These are phyloP conservation scores for Ariopsis seemanni DNA, from an alignment of 2,113 vertebrate species.

Conservation along the genomic window DNA sequence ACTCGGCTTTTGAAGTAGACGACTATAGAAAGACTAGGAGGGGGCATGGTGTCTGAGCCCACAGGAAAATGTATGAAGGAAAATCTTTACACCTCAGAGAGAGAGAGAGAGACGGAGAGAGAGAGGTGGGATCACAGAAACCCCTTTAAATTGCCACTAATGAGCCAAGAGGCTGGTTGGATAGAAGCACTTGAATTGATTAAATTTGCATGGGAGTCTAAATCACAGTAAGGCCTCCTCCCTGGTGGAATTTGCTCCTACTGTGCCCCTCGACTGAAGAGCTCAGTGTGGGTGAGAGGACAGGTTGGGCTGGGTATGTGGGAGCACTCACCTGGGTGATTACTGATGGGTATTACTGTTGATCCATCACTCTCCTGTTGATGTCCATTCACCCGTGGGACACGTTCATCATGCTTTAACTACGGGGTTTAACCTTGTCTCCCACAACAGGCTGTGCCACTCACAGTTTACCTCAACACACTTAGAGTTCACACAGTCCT, in stretches of 20 bases:
- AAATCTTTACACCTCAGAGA: slow-evolving; percentile 73
- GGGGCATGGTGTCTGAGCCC: slow-evolving; percentile 68
- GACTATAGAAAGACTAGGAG: slow-evolving; percentile 62
- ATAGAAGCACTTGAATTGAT: slow-evolving; percentile 81
- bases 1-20: slow-evolving; percentile 75
- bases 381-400: slow-evolving; percentile 62
- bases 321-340: slow-evolving; percentile 61
- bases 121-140: slow-evolving; percentile 72
- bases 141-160: slow-evolving; percentile 79
- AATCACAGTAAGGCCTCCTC: slow-evolving; percentile 73
- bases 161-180: slow-evolving; percentile 75
- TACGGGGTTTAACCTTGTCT: slow-evolving; percentile 74
- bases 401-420: slow-evolving; percentile 77
- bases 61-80: slow-evolving; percentile 71
- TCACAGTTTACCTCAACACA: not conserved
- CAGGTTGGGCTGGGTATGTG: slow-evolving; percentile 50
- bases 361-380: slow-evolving; percentile 76
- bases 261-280: slow-evolving; percentile 46
- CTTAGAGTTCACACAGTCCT: not conserved
- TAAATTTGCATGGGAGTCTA: slow-evolving; percentile 83
- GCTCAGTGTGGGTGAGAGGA: slow-evolving; percentile 59
- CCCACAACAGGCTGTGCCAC: slow-evolving; percentile 44
- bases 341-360: slow-evolving; percentile 74
- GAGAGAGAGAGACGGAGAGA: slow-evolving; percentile 49
- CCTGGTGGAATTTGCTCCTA: slow-evolving; percentile 56